These are phyloP conservation scores for Paramacrobiotus metropolitanus DNA, from an alignment of 1,140 invertebrate genomes.

Conservation along the genomic window DNA sequence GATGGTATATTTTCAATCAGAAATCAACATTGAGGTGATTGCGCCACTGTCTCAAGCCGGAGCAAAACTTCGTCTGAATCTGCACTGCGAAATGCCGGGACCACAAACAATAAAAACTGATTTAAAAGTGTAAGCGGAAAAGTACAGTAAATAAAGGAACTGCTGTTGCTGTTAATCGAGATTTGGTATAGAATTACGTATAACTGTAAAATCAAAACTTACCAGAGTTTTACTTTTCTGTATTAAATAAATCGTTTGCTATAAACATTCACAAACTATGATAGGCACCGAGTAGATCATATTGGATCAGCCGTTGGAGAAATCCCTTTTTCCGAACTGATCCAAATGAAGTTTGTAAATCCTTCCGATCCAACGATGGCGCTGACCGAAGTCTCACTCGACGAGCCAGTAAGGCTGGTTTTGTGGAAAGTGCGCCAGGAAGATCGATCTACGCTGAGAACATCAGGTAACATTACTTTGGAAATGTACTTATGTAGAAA, in stretches of 20 bases:
- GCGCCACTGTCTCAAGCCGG: background rate
- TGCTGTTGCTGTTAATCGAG: too few species aligned
- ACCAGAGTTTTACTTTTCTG: too few species aligned
- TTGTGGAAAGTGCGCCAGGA: background rate
- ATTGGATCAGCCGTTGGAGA: background rate
- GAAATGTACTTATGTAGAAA: too few species aligned
- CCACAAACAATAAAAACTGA: background rate
- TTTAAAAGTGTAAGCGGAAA: background rate
- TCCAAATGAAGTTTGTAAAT: background rate
- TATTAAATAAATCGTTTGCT: too few species aligned
- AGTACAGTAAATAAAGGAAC: too few species aligned
- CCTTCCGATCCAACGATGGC: background rate
- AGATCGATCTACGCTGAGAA: background rate
- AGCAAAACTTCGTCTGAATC: background rate
- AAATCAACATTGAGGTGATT: background rate
- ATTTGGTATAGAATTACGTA: too few species aligned
- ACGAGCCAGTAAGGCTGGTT: background rate
- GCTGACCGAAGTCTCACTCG: background rate
- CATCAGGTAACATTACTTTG: too few species aligned
- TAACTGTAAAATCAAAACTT: too few species aligned
- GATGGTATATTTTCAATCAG: background rate
- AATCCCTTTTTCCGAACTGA: background rate
- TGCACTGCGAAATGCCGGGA: constrained; percentile 3
- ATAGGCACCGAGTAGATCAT: background rate
- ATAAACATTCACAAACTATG: too few species aligned